Base-by-base conservation (phyloP, 2,888 invertebrate species). In the Stenodera caucasica region DNA sequence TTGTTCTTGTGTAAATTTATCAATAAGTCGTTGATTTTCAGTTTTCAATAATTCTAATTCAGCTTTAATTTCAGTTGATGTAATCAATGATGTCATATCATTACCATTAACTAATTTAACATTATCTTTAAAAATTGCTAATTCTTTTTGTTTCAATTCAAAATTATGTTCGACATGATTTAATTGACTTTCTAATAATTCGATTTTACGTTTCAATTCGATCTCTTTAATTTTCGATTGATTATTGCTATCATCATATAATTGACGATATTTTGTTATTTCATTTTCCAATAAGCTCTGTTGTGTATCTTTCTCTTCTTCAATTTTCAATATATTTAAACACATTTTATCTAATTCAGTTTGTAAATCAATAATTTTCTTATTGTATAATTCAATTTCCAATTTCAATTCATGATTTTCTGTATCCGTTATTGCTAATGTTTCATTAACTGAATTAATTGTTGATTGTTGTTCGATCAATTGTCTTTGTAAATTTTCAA, bases 401-500 rank as follows among this genome's bases (percentile, higher is more conserved):
- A 76, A 63, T 26, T 82, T 80, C 7, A 86, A 70, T 67, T 84
- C 82, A 67, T 83, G 82, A 68, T 83, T 85, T 74, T 86, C 85
- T 11, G 82, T 81, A 67, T 83, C 82, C 69, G 84, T 85, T 45
- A 82, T 80, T 37, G 81, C 83, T 53, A 85, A 72, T 53, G 79
- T 80, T n/a, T 81, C 78, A 67, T 84, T 85, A 30, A 84, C 82
- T 32, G 81, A 80, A 49, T 82, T 79, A 51, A 85, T 84, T 2
- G 82, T 83, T 45, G 80, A 80, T 77, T 88, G 87, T 69, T 89
- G 89, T 67, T 86, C 86, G 58, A 88, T 83, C 18, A 90, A 76
- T 72, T 88, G 87, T 51, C 83, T 82, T 73, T 89, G 88, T 63
- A 90, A 78, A 71, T 87, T 85, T 66, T 88, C 88, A 1, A 89